Evolutionary conservation across 2,797 vertebrate genomes (phyloP).

Genomic region (Valencia hispanica): DNA sequence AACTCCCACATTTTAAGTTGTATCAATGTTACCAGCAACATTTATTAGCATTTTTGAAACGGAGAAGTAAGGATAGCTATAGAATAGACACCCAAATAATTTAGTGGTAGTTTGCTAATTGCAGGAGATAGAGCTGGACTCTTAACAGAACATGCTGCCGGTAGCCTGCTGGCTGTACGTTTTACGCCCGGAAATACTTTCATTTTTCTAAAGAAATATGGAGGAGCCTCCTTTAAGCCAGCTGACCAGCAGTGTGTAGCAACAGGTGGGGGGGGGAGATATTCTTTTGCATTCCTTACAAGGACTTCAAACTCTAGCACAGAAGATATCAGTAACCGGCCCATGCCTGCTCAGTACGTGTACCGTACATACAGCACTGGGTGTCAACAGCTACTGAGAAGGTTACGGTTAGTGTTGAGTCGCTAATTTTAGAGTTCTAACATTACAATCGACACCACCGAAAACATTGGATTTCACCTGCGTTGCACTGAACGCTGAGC

Average conservation of each 20-base stretch:
- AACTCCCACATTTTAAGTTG: background rate
- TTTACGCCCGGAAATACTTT: background rate
- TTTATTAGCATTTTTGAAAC: background rate
- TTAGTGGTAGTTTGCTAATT: background rate
- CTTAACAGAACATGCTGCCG: background rate
- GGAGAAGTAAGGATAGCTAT: background rate
- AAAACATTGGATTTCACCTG: conserved; percentile 21
- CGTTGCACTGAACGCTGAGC: conserved; percentile 17
- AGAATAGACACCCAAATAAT: background rate
- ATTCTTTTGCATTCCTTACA: background rate
- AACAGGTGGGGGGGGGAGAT: background rate
- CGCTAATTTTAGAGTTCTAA: background rate
- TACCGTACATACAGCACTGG: conserved; percentile 8
- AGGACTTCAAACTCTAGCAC: background rate
- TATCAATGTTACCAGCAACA: background rate
- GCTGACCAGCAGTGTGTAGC: background rate
- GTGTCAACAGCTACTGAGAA: conserved; percentile 5
- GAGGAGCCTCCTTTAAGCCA: background rate
- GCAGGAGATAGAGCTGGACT: background rate
- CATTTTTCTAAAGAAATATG: background rate
- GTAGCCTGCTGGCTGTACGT: background rate
- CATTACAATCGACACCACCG: conserved; percentile 17
- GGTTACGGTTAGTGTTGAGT: conserved; percentile 10
- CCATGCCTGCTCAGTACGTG: background rate
- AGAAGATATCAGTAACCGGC: background rate